phyloP scores from a whole-genome alignment of 2,888 invertebrate species.

The Lumbricus terrestris region DNA sequence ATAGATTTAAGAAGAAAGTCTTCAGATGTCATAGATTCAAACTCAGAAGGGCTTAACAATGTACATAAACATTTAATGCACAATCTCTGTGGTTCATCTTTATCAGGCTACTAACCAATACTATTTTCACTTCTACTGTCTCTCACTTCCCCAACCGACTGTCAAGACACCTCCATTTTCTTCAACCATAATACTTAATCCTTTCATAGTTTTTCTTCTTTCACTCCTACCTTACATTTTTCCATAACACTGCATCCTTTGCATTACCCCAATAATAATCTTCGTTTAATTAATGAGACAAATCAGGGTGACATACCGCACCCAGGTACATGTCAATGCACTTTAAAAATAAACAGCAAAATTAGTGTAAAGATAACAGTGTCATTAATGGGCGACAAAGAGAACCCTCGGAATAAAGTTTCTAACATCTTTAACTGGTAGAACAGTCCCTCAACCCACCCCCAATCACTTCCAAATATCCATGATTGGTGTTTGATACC shows the following conservation, averaged over 20 bases:
- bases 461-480: not conserved
- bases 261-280: not conserved
- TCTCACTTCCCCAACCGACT: not conserved
- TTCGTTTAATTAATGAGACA: no score
- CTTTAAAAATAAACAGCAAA: no score
- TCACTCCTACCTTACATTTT: not conserved
- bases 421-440: no score
- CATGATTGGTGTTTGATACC: not conserved
- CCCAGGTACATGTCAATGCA: no score
- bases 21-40: not conserved
- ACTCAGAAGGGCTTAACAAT: not conserved
- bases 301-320: no score
- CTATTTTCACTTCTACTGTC: not conserved
- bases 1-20: not conserved
- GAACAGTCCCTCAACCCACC: no score
- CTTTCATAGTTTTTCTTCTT: not conserved
- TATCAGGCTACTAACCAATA: not conserved
- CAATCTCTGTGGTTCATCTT: not conserved
- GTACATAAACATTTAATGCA: not conserved
- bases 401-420: no score
- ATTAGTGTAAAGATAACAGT: no score
- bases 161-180: not conserved
- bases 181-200: not conserved
- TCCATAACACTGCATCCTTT: not conserved
- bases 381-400: no score